Base-by-base conservation (phyloP, 2,797 vertebrate genomes). In the Rhynchotus rufescens region DNA sequence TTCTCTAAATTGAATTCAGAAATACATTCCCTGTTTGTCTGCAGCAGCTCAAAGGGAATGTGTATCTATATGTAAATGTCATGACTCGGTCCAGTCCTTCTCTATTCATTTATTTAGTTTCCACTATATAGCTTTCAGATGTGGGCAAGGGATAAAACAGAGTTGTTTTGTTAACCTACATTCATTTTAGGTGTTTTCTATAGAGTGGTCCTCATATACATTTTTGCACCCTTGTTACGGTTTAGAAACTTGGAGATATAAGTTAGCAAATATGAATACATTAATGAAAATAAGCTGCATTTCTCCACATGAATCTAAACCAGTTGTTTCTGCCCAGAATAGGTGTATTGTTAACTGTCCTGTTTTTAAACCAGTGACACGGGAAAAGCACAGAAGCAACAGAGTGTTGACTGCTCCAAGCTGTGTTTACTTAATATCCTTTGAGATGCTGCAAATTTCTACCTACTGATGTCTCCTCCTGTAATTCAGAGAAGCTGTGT, bases 61-160 rank as follows among this genome's bases (percentile, higher is more conserved):
- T 80, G 66, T 61, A 81, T 81, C 84, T 84, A 75, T 80, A 91
- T 90, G 73, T 49, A 96, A 90, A 94, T 82, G 75, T 94, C 84
- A 80, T 87, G 82, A 38, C 47, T 89, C 34, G 36, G 26, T 61
- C 76, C 47, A 68, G 25, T 80, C 74, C 59, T 89, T 69, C 52
- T 76, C 65, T 57, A 30, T 42, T 20, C n/a, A 28, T 57, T 78
- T 85, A 52, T 73, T 89, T 81, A 19, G 30, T 67, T 93, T 90
- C n/a, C 45, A 42, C 21, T 91, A 80, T 89, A 92, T 56, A 73
- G 51, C 32, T 91, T 90, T 90, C 81, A 90, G 88, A 76, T 89
- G 59, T 69, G 73, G 66, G 32, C 36, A 78, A 92, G 12, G 61
- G 52, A 54, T 72, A 89, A 93, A 49, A 25, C n/a, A 65, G 80